Base-by-base conservation (phyloP, 2,797 vertebrate genomes). In the Intellagama lesueurii region DNA sequence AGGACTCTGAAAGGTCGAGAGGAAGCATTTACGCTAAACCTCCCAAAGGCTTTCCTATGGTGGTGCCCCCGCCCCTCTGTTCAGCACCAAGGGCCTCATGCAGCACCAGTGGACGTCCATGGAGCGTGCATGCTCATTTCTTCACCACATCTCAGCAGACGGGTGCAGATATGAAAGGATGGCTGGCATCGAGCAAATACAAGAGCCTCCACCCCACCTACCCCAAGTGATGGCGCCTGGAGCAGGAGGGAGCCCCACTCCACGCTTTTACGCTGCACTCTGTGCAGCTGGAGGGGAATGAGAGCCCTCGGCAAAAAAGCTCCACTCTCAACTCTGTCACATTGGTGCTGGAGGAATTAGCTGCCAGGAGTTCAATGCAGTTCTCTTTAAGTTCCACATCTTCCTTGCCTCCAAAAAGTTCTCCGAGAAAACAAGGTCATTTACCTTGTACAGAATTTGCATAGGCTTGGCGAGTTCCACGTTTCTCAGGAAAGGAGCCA, bases 381-480 rank as follows among this genome's bases (percentile, higher is more conserved):
- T 28, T 26, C 60, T 84, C 26, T 81, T 49, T 76, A 44, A 1
- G 7, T 26, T 69, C 64, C 5, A 19, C 32, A 4, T 32, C 22
- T 19, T 11, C 30, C 22, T 8, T 56, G 1, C 52, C 60, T 75
- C 64, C 81, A 12, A 32, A 14, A 85, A 6, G 1, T 80, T 30
- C 16, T 4, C 35, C 0, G 84, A 28, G 16, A 87, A 87, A 35
- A 35, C 49, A 17, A 85, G 44, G 0, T 52, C 2, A 92, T 93
- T 95, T 97, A 99, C 99, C 99, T 99, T 99, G 95, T 99, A 99
- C 93, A 99, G 99, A 93, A 99, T 99, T 98, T 99, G 99, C 99
- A 99, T 99, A 99, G 99, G 99, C 98, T 99, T 99, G 97, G 98
- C 98, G 95, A 99, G 99, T 97, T 99, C 99, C 95, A 99, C 99